Percentiles rank a stretch among this genome's conserved stretches.
phyloP scores from a whole-genome alignment of 2,888 invertebrate genomes.

The Ectemnius cavifrons region DNA sequence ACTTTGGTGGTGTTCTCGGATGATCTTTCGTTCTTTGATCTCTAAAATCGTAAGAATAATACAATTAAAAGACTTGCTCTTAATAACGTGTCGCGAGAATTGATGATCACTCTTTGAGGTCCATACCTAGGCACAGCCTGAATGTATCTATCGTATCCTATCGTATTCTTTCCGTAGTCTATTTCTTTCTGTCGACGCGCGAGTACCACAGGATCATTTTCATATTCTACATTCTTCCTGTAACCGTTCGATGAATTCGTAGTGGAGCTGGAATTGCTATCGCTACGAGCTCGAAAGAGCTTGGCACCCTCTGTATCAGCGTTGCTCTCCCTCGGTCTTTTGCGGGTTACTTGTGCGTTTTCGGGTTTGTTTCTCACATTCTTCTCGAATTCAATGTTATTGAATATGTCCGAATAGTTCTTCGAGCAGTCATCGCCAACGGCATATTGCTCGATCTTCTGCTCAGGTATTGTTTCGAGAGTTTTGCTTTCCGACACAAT shows the following conservation, averaged over 20 bases:
- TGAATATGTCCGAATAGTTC: constrained; percentile 1
- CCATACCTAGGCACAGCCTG: constrained; percentile 85
- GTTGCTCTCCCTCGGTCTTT: constrained; percentile 64
- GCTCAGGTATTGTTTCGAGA: neutral
- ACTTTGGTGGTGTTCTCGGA: constrained; percentile 94
- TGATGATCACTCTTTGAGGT: neutral
- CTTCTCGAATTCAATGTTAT: constrained; percentile 35
- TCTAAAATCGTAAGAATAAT: constrained; percentile 74
- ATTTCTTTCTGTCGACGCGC: constrained; percentile 94
- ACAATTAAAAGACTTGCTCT: neutral
- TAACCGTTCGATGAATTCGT: constrained; percentile 66
- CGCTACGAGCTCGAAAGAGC: constrained; percentile 65
- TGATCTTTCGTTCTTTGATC: constrained; percentile 84
- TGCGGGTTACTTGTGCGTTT: constrained; percentile 48
- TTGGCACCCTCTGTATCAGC: constrained; percentile 54
- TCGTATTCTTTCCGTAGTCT: constrained; percentile 96
- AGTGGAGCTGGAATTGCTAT: constrained; percentile 72
- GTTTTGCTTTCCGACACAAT: neutral
- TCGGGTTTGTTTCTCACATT: constrained; percentile 49
- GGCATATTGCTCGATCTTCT: neutral
- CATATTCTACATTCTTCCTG: constrained; percentile 78
- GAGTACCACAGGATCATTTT: constrained; percentile 86
- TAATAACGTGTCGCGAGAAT: too few species aligned
- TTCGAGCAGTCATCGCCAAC: neutral
- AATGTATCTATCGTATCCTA: constrained; percentile 89